Evolutionary conservation across 2,113 vertebrate species (phyloP).

Genomic region (Chaetodon trifascialis): DNA sequence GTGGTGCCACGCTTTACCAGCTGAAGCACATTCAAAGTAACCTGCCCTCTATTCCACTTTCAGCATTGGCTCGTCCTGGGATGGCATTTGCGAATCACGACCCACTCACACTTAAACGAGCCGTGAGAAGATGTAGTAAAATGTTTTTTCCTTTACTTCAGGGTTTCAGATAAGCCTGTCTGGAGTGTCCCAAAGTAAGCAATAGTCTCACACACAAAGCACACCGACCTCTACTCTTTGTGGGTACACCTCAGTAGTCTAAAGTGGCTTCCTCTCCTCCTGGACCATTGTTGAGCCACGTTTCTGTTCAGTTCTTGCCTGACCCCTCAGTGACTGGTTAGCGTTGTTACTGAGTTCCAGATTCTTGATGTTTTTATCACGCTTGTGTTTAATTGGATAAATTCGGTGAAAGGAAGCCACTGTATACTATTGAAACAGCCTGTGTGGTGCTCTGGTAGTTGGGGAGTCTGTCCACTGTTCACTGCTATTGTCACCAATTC

Average conservation of each 20-base stretch:
- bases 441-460: conserved; percentile 77
- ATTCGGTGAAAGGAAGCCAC: conserved; percentile 54
- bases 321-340: not conserved
- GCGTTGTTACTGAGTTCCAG: not conserved
- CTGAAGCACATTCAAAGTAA: not conserved
- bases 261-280: conserved; percentile 56
- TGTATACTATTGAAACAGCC: conserved; percentile 67
- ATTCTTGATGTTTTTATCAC: conserved; percentile 1
- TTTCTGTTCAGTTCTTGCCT: conserved; percentile 13
- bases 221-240: conserved; percentile 64
- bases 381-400: not conserved
- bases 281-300: not conserved
- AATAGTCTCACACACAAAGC: conserved; percentile 64
- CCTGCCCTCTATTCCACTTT: conserved; percentile 25
- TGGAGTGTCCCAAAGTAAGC: conserved; percentile 86
- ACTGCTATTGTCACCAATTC: conserved; percentile 58
- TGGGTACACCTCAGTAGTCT: conserved; percentile 70
- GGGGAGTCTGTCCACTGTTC: conserved; percentile 79
- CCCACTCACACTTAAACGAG: conserved; percentile 16
- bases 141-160: conserved; percentile 76
- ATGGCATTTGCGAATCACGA: conserved; percentile 5
- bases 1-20: not conserved
- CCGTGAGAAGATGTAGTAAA: conserved; percentile 67
- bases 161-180: conserved; percentile 88
- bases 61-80: conserved; percentile 4